phyloP scores from a whole-genome alignment of 1,140 invertebrate species.

The Drosophila nebulosa region DNA sequence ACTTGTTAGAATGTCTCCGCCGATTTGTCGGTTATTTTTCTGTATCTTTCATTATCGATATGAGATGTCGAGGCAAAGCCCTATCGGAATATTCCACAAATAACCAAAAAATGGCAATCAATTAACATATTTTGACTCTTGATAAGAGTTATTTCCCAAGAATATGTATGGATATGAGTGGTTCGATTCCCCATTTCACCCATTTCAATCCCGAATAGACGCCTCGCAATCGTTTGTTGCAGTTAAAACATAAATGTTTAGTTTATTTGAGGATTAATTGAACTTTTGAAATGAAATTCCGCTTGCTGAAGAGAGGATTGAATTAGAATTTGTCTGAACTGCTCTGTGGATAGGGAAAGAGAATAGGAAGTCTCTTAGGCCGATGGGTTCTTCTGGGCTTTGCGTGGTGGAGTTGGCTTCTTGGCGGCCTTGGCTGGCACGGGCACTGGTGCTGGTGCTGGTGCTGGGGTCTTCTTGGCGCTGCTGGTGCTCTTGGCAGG shows the following conservation, averaged over 20 bases:
- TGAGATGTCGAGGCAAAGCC: conserved; percentile 8
- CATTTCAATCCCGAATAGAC: background rate
- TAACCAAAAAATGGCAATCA: conserved; percentile 50
- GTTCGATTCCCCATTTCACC: conserved; percentile 7
- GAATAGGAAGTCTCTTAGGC: conserved; percentile 25
- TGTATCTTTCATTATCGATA: conserved; percentile 30
- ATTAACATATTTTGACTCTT: conserved; percentile 31
- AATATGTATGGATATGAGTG: background rate
- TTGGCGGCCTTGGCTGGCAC: conserved; percentile 41
- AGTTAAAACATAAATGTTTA: conserved; percentile 44
- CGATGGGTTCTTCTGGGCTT: conserved; percentile 49
- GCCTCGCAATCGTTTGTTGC: conserved; percentile 8
- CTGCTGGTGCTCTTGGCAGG: conserved; percentile 22
- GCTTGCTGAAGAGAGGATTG: conserved; percentile 47
- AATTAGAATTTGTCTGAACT: conserved; percentile 19
- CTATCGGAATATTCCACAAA: conserved; percentile 44
- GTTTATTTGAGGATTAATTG: conserved; percentile 42
- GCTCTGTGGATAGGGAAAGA: background rate
- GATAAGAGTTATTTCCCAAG: conserved; percentile 14
- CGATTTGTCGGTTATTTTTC: conserved; percentile 4
- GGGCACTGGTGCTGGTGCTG: conserved; percentile 19
- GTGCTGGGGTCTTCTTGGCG: conserved; percentile 32
- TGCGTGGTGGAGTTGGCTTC: conserved; percentile 60
- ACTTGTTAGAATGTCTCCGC: background rate
- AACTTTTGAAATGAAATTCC: conserved; percentile 68